Evolutionary conservation across 2,797 vertebrate species (phyloP).

Genomic region (Cynodonichthys magdalenae): DNA sequence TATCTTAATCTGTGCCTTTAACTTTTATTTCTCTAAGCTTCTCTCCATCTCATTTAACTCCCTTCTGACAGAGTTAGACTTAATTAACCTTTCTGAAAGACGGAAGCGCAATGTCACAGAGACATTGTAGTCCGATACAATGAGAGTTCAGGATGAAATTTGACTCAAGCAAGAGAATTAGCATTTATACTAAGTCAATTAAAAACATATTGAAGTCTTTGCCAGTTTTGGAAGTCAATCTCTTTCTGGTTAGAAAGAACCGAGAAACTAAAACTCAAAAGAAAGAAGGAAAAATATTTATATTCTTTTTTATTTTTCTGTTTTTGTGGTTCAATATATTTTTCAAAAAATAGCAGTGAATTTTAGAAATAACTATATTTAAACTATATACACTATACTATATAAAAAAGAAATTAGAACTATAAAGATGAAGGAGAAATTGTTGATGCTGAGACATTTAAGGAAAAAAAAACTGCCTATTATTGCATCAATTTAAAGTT

Average conservation of each 20-base stretch:
- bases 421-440: too few relatives aligned
- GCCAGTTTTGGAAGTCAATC: not conserved
- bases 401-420: too few relatives aligned
- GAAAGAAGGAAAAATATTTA: too few relatives aligned
- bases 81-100: slow-evolving; percentile 58
- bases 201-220: slow-evolving; percentile 7
- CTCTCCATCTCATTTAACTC: slow-evolving; percentile 27
- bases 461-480: not conserved
- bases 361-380: too few relatives aligned
- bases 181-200: slow-evolving; percentile 23
- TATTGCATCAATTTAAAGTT: not conserved
- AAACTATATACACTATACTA: too few relatives aligned
- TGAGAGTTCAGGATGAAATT: slow-evolving; percentile 28
- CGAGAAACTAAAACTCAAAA: too few relatives aligned
- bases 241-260: not conserved
- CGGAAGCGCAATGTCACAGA: slow-evolving; percentile 38
- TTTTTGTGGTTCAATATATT: too few relatives aligned
- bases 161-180: slow-evolving; percentile 15
- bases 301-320: too few relatives aligned
- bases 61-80: slow-evolving; percentile 33
- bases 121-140: slow-evolving; percentile 27
- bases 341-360: too few relatives aligned
- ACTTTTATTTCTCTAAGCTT: slow-evolving; percentile 15
- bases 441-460: too few relatives aligned
- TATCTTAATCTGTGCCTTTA: slow-evolving; percentile 25